A percentile compares a stretch with the other conserved stretches of the same genome.
Evolutionary conservation across 2,113 vertebrate species (phyloP).

Genomic region (Sander vitreus): DNA sequence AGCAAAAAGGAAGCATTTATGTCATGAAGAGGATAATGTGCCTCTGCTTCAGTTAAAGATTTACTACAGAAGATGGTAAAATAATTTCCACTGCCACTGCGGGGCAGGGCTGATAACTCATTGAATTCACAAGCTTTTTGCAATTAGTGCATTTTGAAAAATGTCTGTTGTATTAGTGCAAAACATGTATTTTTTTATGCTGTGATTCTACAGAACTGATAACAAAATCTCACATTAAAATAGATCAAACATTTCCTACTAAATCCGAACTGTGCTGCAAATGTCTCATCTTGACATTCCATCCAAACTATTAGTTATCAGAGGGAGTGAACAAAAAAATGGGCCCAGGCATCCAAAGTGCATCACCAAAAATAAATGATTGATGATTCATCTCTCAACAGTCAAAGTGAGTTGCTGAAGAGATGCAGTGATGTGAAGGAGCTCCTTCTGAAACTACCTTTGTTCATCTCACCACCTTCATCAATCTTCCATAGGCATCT

Average conservation of each 20-base stretch:
- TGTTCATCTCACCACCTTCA: slow-evolving; percentile 66
- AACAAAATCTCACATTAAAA: slow-evolving; percentile 2
- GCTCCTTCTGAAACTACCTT: slow-evolving; percentile 62
- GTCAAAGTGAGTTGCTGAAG: slow-evolving; percentile 38
- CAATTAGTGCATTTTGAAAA: background rate
- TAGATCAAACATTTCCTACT: background rate
- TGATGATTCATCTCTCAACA: slow-evolving; percentile 43
- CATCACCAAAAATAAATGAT: slow-evolving; percentile 16
- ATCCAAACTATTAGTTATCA: background rate
- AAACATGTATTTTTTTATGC: background rate
- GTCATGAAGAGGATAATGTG: background rate
- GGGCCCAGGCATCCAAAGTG: background rate
- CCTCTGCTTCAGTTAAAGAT: background rate
- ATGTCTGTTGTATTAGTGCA: background rate
- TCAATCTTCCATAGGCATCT: slow-evolving; percentile 68
- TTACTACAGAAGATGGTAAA: background rate
- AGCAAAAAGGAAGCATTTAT: background rate
- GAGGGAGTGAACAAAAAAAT: slow-evolving; percentile 8
- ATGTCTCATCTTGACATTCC: background rate
- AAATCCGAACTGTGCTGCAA: background rate
- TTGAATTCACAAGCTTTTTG: background rate
- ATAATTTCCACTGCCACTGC: background rate
- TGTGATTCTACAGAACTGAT: background rate
- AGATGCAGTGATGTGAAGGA: slow-evolving; percentile 45
- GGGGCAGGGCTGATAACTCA: background rate